Evolutionary conservation across 2,888 invertebrate genomes (phyloP), one percentile per base, ranked within the genome.

Genomic region (Agrochola litura): DNA sequence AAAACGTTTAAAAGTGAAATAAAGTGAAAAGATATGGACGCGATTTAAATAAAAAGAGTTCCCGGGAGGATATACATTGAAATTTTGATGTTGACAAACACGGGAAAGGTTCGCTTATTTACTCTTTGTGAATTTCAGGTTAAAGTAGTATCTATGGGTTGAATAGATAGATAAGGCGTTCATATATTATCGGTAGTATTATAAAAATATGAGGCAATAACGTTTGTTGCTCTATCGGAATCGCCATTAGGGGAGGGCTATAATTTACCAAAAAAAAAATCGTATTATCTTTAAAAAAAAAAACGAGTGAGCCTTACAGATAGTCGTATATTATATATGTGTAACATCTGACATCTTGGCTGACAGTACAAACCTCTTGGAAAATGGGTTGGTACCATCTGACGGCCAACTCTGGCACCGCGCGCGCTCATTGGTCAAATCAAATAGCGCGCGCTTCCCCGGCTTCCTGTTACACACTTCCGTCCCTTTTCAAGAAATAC

Each of bases 31-130:
- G 68, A 80, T 83, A 71, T 77, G 58, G 37, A 67, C 30, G 43
- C 58, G 66, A 63, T 83, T 83, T 67, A 83, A 83, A 81, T 83
- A 78, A 83, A 76, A 81, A 79, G n/a, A 67, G 77, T 67, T 3
- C 83, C 83, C 70, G 0, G 22, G 80, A 70, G 83, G 52, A 58
- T 77, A 58, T 63, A 83, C 61, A 83, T 78, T 67, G 83, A 77
- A 67, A 81, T 83, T 77, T 1, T 67, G 52, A 82, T 83, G 71
- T 63, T 81, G 61, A 58, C 61, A 71, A 83, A 70, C 49, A 49
- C 14, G 54, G 56, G 19, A 63, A 54, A 46, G 16, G 71, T 67
- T 25, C 9, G 22, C 25, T 66, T 67, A 63, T 78, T 65, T 65
- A 52, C 41, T 64, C 22, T 54, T 66, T 56, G 64, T 61, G 30